A percentile compares a stretch with the other conserved stretches of the same genome.
Conservation (phyloP, 2,113 vertebrate species). For the Myodes glareolus region DNA sequence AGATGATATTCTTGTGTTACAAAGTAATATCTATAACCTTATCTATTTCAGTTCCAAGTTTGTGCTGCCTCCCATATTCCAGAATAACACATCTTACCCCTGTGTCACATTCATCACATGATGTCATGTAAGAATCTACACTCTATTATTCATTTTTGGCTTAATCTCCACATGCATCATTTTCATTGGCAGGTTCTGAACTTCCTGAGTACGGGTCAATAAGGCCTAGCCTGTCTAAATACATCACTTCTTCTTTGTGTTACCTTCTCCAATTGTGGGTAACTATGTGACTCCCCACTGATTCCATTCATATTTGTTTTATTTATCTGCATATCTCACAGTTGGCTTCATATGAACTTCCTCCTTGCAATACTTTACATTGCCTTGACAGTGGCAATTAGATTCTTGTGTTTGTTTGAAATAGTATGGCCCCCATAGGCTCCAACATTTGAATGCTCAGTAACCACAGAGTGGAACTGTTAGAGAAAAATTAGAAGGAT, state of each 20-base stretch:
- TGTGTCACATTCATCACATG: rapidly evolving
- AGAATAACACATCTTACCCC: neutral
- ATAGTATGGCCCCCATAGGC: neutral
- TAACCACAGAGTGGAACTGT: neutral
- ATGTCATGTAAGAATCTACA: neutral
- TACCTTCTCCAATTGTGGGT: neutral
- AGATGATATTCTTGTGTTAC: neutral
- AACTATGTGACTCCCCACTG: neutral
- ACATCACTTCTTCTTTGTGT: neutral
- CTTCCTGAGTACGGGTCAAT: neutral
- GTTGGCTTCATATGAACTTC: neutral
- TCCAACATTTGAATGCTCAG: neutral
- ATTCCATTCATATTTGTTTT: neutral
- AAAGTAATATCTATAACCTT: neutral
- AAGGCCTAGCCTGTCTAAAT: rapidly evolving
- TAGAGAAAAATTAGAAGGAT: neutral
- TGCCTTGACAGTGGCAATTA: neutral
- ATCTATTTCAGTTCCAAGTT: no score
- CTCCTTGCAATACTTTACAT: neutral
- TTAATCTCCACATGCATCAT: neutral
- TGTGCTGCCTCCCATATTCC: rapidly evolving
- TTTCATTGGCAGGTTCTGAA: neutral
- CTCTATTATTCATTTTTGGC: neutral
- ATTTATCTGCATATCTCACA: neutral
- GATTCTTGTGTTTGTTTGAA: neutral